phyloP scores from a whole-genome alignment of 2,797 vertebrate genomes.

The Gymnothorax reevesii region DNA sequence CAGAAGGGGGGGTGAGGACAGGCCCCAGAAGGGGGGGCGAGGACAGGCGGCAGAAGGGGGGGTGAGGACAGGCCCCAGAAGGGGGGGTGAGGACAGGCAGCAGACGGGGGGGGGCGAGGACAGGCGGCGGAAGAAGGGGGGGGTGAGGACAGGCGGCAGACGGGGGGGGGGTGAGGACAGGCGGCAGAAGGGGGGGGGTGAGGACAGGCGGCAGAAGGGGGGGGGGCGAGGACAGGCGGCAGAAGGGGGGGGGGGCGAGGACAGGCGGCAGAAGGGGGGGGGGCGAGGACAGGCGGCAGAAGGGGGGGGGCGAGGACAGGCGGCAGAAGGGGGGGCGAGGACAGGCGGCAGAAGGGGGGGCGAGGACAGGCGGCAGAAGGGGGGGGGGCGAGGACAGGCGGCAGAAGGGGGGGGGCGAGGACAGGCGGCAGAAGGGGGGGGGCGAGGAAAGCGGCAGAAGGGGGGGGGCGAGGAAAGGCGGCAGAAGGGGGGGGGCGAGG shows the following conservation, averaged over 20 bases:
- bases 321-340: no score
- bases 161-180: not conserved
- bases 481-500: not conserved
- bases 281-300: constrained; percentile 5
- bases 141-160: not conserved
- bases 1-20: constrained; percentile 10
- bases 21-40: not conserved
- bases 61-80: not conserved
- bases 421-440: not conserved
- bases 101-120: not conserved
- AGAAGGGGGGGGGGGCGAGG: not conserved
- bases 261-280: no score
- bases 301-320: no score
- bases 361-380: constrained; percentile 73
- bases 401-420: not conserved
- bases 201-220: not conserved
- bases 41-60: not conserved
- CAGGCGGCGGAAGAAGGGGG: not conserved
- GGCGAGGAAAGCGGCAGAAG: constrained; percentile 8
- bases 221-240: not conserved
- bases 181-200: not conserved
- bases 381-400: not conserved
- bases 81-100: not conserved
- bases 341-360: constrained; percentile 84
- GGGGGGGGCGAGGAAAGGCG: not conserved